phyloP scores from a whole-genome alignment of 2,888 invertebrate genomes.

The Caenorhabditis sulstoni region DNA sequence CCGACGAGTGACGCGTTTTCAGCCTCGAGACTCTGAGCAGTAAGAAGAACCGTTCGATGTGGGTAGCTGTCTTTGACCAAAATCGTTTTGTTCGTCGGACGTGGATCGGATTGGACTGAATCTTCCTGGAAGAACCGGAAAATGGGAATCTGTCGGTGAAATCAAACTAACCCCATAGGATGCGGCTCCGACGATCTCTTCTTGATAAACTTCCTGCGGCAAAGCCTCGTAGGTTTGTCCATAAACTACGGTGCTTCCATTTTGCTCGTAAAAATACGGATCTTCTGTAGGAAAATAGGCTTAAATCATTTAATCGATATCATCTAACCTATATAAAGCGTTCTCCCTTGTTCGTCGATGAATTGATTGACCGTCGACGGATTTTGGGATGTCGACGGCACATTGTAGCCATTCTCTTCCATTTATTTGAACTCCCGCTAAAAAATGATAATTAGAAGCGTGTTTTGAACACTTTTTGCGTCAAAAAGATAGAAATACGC shows the following conservation, averaged over 20 bases:
- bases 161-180: conserved; percentile 21
- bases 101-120: neutral
- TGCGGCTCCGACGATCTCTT: conserved; percentile 37
- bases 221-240: conserved; percentile 18
- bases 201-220: conserved; percentile 44
- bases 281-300: conserved; percentile 10
- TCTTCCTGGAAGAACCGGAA: conserved; percentile 9
- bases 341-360: conserved; percentile 17
- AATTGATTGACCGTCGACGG: conserved; percentile 15
- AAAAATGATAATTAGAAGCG: conserved; percentile 20
- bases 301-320: neutral
- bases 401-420: neutral
- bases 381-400: neutral
- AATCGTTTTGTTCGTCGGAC: conserved; percentile 9
- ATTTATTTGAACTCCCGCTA: conserved; percentile 22
- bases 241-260: conserved; percentile 24
- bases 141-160: neutral
- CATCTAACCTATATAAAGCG: conserved; percentile 2
- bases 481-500: no score
- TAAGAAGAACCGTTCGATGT: conserved; percentile 32
- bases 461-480: conserved; percentile 36
- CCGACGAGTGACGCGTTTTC: conserved; percentile 33
- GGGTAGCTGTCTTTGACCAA: conserved; percentile 28
- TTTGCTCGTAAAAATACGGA: conserved; percentile 28
- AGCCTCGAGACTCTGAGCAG: conserved; percentile 20